phyloP scores from a whole-genome alignment of 2,888 invertebrate genomes.

The Spisula subtruncata region DNA sequence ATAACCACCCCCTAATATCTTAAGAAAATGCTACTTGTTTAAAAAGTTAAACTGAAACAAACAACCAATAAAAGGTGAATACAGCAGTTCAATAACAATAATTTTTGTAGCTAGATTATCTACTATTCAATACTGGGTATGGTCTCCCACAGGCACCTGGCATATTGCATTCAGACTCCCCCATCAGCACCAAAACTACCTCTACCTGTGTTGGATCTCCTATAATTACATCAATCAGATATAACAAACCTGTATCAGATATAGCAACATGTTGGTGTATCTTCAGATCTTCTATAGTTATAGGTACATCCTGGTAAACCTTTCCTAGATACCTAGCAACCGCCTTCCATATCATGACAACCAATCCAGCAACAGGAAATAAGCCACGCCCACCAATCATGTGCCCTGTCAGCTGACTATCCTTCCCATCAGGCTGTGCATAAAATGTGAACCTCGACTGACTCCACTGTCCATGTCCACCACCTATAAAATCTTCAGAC shows the following conservation, averaged over 20 bases:
- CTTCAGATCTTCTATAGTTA: slow-evolving; percentile 95
- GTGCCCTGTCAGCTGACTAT: slow-evolving; percentile 92
- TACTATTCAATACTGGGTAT: too few relatives aligned
- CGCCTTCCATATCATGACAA: slow-evolving; percentile 90
- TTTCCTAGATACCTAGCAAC: slow-evolving; percentile 86
- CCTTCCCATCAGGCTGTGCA: slow-evolving; percentile 71
- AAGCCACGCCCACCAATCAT: slow-evolving; percentile 95
- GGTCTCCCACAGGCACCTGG: too few relatives aligned
- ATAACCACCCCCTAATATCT: too few relatives aligned
- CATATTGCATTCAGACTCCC: too few relatives aligned
- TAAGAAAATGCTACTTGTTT: too few relatives aligned
- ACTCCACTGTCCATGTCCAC: slow-evolving; percentile 72
- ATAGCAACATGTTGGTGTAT: slow-evolving; percentile 97
- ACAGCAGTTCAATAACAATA: too few relatives aligned
- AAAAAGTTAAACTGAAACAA: too few relatives aligned
- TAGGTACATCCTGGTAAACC: slow-evolving; percentile 92
- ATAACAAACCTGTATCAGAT: slow-evolving; percentile 91
- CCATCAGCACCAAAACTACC: too few relatives aligned
- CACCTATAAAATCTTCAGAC: slow-evolving; percentile 76
- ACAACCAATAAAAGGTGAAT: too few relatives aligned
- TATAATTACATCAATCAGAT: not conserved
- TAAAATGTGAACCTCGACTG: slow-evolving; percentile 68
- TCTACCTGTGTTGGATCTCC: too few relatives aligned
- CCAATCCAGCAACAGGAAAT: slow-evolving; percentile 93
- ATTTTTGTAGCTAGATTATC: too few relatives aligned